Evolutionary conservation across 1,140 invertebrate species (phyloP), one percentile per base, ranked within the genome.

Genomic region (Nasonia longicornis): DNA sequence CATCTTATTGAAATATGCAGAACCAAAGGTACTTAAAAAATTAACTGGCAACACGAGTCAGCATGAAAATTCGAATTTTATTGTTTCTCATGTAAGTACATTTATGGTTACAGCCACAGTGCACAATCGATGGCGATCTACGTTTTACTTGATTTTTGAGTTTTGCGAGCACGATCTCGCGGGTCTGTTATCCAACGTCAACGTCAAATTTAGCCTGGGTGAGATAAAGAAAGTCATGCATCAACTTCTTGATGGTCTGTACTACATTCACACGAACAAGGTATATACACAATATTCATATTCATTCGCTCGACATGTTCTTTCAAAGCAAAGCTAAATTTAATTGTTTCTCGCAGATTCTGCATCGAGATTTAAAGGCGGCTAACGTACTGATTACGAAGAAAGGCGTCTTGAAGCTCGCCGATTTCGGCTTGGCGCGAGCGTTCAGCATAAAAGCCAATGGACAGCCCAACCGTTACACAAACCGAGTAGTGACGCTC

Each of bases 161-260:
- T 99, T 99, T 88, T 99, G 98, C 91, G 98, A 99, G 89, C 98
- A 99, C 88, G 99, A 99, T 92, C 91, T 99, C 63, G 99, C 98
- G 35, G 99, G 99, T 6, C 92, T 99, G 48, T 89, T 99, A 6
- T 98, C 97, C 8, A 99, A 99, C 91, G 95, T 95, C 3, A 97
- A 98, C 89, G 98, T 99, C 0, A 98, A 98, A 92, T 99, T 99
- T 89, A 95, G 94, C 92, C 92, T 99, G 84, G 97, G 97, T 4
- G 98, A 99, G 92, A 98, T 99, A 69, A 99, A 99, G 88, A 98
- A 98, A 92, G 97, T 98, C 1, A 98, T 99, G 95, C 97, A 99
- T 89, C 98, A 99, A 89, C 91, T 99, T 29, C 90, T 99, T 0
- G 98, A 99, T 90, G 98, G 98, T 26, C 91, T 99, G 0, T 99